Conservation (phyloP, 2,797 vertebrate genomes). For the Neosilurus hyrtlii region DNA sequence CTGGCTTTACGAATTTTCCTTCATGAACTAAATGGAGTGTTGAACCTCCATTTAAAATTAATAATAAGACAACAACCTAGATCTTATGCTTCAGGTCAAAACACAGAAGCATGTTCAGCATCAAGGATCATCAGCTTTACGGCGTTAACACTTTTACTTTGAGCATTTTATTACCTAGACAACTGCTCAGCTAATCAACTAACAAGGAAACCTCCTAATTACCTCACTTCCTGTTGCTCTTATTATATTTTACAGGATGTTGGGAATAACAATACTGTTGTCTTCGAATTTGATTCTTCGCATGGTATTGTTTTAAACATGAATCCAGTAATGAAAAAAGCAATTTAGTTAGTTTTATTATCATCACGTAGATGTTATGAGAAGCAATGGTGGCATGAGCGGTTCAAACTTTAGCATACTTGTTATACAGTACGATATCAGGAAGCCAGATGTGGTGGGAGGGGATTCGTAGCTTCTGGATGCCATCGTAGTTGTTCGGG, state of each 20-base stretch:
- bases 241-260: not conserved
- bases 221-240: not conserved
- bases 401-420: constrained; percentile 60
- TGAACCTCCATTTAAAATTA: not conserved
- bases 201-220: not conserved
- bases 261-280: not conserved
- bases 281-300: not conserved
- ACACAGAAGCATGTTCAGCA: not conserved
- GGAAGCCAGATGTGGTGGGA: constrained; percentile 81
- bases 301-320: not conserved
- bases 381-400: too few relatives aligned
- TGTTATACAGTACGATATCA: constrained; percentile 82
- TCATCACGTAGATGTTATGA: not conserved
- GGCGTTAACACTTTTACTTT: too few relatives aligned
- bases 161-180: not conserved
- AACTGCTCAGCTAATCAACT: not conserved
- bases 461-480: constrained; percentile 76
- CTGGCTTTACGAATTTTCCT: not conserved
- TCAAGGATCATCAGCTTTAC: not conserved
- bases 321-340: not conserved
- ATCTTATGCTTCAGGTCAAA: not conserved
- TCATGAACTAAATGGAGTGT: constrained; percentile 1
- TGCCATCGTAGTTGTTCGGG: constrained; percentile 76
- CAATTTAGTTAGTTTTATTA: not conserved
- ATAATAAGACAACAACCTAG: not conserved